Evolutionary conservation across 2,113 vertebrate genomes (phyloP), one percentile per base, ranked within the genome.

Genomic region (Panthera leo): DNA sequence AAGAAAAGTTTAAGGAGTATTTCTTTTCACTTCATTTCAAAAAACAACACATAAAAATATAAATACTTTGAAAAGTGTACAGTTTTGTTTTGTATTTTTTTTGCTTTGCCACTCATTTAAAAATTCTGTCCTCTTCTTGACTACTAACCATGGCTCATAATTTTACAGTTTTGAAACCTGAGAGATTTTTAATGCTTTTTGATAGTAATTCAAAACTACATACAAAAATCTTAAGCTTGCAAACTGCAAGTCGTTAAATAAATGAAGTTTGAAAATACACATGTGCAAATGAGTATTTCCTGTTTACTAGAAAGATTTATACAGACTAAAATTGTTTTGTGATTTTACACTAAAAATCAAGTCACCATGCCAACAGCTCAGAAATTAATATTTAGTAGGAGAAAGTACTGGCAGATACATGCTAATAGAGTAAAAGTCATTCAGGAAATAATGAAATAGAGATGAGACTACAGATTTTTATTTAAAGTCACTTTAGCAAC

Each of bases 151-250:
- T 68, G 16, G 45, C 45, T 89, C 39, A 73, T 27, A 91, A 91
- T 85, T 95, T 92, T 95, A 58, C 5, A 86, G 53, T 73, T n/a
- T 27, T 95, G 75, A 70, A 88, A 89, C 84, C 9, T 93, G n/a
- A 88, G 63, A 92, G 58, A 58, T 39, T 63, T 91, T 91, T 31
- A 14, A 92, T 91, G 21, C 7, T 85, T 97, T 89, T n/a, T 65
- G 27, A 68, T 65, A 78, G 39, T 71, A 88, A 80, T 7, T 84
- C 27, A 67, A 73, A 93, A 79, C 9, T 8, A 88, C 8, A 90
- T 55, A 42, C 1, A 93, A 86, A 92, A 92, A 86, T 75, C 15
- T 78, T 85, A 82, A 42, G 53, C 51, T 92, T 95, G 70, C 31
- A 91, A 48, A 95, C 1, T 42, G 2, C 39, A 95, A 90, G 18